Base-by-base conservation (phyloP, 2,888 invertebrate species). In the Stramonita haemastoma region DNA sequence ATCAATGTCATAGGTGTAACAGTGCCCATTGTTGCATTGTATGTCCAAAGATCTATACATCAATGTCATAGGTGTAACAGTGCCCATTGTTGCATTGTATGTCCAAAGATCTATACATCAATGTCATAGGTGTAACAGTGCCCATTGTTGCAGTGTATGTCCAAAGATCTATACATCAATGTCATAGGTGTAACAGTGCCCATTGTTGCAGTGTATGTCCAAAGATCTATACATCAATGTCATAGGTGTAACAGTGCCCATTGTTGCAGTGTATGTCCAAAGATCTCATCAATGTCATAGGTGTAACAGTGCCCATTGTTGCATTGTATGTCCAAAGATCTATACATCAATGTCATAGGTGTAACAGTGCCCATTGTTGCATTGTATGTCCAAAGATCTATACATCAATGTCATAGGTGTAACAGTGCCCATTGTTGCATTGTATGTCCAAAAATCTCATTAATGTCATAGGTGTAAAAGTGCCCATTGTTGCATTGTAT, bases 61-160 rank as follows among this genome's bases (percentile, higher is more conserved):
- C 90, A 97, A 97, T 94, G 97, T 96, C 91, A 99, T 99, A 94
- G 99, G 99, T 97, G 99, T 99, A 85, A 99, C 99, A 81, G 99
- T 99, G 26, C 99, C 99, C 88, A n/a, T n/a, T n/a, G n/a, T n/a
- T n/a, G n/a, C n/a, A n/a, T n/a, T n/a, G n/a, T n/a, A n/a, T n/a
- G n/a, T n/a, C n/a, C n/a, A n/a, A n/a, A n/a, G n/a, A 46, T 8
- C 46, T 46, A 5, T 46, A 46, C 46, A 46, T 46, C 46, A 46
- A 5, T 46, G 46, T 8, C 46, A 46, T 46, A 46, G 46, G 4
- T 46, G 46, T 46, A 5, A 46, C 46, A 46, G 2, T 46, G 46
- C 46, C 46, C 46, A 46, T 46, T 46, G 46, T 46, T 46, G 46
- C 46, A 46, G 2, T 46, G 46, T 46, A 46, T 46, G 46, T 46